Evolutionary conservation across 2,888 invertebrate species (phyloP), one percentile per base, ranked within the genome.

Genomic region (Tipula unca): DNA sequence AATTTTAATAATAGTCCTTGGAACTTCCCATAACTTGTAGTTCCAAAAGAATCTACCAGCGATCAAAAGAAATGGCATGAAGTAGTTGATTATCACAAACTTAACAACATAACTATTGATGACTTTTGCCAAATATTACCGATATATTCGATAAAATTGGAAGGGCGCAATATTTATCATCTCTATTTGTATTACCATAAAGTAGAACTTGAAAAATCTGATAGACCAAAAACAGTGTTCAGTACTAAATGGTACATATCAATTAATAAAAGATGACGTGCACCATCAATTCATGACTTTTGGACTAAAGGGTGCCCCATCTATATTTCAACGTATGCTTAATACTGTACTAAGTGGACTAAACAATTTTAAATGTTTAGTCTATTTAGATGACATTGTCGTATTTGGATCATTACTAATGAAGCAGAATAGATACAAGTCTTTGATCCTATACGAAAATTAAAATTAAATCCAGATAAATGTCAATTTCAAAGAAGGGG

Each of bases 391-490:
- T 20, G 82, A 82, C 20, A 25, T 82, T 10, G 82, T 82, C 10
- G 20, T 20, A 17, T 82, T 87, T 84, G 87, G 87, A 0, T 85
- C 85, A 29, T 87, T 86, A 6, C 85, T 88, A 13, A 87, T 88
- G 86, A 88, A 88, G 86, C 88, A 88, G 54, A 86, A 87, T 20
- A 83, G 85, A 54, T 17, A 3, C 4, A 85, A 86, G 54, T 54
- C 8, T n/a, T 54, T n/a, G 14, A n/a, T 54, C 54, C 4, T 54
- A 54, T 54, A 5, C 17, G 17, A 5, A 54, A 54, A n/a, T 54
- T 54, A 54, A 54, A 54, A 54, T 10, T 54, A 5, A 54, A 54
- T 54, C 54, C 54, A 10, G 54, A 14, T 2, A 54, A 54, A 54
- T 54, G 54, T 54, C 3, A 54, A 54, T 54, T 54, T 54, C 54